A percentile compares a stretch with the other conserved stretches of the same genome.
Conservation (phyloP, 2,888 invertebrate genomes). For the Drosophila anomalipes region DNA sequence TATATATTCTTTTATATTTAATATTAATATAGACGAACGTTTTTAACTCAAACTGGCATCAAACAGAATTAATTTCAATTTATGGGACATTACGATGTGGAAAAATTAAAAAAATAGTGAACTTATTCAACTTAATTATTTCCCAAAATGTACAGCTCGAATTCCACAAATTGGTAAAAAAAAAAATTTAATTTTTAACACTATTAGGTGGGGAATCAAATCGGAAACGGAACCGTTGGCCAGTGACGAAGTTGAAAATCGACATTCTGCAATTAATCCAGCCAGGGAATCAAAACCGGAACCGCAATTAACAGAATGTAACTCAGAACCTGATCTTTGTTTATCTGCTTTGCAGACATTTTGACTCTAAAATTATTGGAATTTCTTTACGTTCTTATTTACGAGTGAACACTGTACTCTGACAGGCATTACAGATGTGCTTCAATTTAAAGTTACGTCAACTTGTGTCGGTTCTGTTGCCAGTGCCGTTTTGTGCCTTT, state of each 20-base stretch:
- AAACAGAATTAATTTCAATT: background rate
- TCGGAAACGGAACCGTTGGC: background rate
- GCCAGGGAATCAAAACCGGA: background rate
- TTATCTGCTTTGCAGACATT: background rate
- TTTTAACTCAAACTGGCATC: background rate
- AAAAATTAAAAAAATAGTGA: background rate
- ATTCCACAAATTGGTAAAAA: background rate
- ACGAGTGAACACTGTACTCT: constrained; percentile 2
- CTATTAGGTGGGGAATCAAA: background rate
- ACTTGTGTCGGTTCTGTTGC: constrained; percentile 25
- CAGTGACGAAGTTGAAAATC: background rate
- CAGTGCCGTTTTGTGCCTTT: constrained; percentile 29
- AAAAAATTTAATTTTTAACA: background rate
- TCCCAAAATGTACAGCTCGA: background rate
- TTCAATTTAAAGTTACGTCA: constrained; percentile 68
- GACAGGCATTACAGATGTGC: constrained; percentile 25
- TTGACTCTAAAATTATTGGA: background rate
- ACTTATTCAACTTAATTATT: background rate
- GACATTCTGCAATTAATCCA: background rate
- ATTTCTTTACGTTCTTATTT: background rate
- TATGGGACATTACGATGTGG: too few species aligned
- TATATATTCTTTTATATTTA: background rate
- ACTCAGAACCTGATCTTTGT: too few species aligned
- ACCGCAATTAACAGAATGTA: background rate
- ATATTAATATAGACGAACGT: background rate